Conservation (phyloP, 2,113 vertebrate genomes). For the Ibidorhyncha struthersii region DNA sequence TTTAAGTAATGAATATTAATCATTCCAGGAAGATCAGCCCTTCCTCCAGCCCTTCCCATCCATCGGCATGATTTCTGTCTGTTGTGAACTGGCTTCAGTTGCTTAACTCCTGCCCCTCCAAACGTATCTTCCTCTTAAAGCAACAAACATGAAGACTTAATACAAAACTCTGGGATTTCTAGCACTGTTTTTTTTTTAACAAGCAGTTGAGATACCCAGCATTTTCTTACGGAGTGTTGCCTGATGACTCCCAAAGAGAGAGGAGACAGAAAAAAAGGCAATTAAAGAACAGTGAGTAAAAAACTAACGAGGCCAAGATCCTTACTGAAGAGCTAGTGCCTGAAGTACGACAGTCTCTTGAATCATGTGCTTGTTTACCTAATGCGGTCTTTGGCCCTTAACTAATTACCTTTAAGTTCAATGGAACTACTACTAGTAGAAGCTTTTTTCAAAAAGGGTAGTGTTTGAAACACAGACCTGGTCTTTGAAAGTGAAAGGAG, state of each 20-base stretch:
- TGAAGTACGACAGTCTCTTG: not conserved
- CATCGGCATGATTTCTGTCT: not conserved
- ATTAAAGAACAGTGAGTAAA: not conserved
- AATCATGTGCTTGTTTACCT: not conserved
- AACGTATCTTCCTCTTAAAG: rapidly evolving
- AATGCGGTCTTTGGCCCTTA: not conserved
- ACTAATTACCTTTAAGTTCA: not conserved
- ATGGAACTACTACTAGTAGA: rapidly evolving
- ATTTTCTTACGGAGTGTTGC: not conserved
- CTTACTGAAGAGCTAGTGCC: too few species aligned
- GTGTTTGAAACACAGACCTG: not conserved
- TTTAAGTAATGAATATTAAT: not conserved
- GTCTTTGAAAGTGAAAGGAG: not conserved
- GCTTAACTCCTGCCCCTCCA: not conserved
- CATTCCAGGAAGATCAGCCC: not conserved
- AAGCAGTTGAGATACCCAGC: not conserved
- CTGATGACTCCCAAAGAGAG: not conserved
- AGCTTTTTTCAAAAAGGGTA: not conserved
- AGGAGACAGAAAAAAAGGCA: not conserved
- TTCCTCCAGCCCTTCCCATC: not conserved
- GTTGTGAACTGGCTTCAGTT: rapidly evolving
- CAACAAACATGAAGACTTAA: not conserved
- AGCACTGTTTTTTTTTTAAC: not conserved
- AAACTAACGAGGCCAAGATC: not conserved
- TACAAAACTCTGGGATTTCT: not conserved